These are phyloP conservation scores for Yponomeuta plumbellus DNA, from an alignment of 2,888 invertebrate species.

Conservation along the genomic window DNA sequence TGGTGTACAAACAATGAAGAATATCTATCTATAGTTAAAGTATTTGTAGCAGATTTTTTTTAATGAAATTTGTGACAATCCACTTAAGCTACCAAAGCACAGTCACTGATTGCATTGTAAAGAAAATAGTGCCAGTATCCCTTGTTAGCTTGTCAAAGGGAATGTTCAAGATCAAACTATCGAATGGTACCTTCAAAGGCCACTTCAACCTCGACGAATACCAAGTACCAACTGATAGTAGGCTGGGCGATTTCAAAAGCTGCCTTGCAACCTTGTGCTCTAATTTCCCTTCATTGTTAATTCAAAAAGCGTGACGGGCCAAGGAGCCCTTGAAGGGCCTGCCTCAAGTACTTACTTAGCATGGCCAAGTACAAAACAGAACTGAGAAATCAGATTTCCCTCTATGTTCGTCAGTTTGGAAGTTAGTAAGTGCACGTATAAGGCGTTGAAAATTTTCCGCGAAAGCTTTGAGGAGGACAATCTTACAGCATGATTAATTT, in stretches of 20 bases:
- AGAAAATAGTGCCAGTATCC: slow-evolving; percentile 63
- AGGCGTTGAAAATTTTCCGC: not conserved
- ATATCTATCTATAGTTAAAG: no score
- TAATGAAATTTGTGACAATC: no score
- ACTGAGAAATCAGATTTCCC: slow-evolving; percentile 23
- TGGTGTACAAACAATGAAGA: no score
- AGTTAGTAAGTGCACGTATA: not conserved
- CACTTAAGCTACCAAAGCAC: no score
- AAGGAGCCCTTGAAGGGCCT: slow-evolving; percentile 64
- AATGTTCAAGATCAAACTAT: slow-evolving; percentile 36
- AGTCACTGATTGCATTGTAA: slow-evolving; percentile 26
- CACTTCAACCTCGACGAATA: not conserved
- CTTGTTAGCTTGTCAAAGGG: slow-evolving; percentile 64
- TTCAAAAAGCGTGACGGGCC: slow-evolving; percentile 67
- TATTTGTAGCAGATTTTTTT: no score
- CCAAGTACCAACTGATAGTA: slow-evolving; percentile 27
- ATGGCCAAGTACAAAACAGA: slow-evolving; percentile 35
- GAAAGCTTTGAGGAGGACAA: not conserved
- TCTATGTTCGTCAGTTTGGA: slow-evolving; percentile 5
- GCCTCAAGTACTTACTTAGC: slow-evolving; percentile 20
- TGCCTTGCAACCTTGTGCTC: slow-evolving; percentile 69
- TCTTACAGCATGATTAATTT: not conserved
- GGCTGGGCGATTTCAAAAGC: slow-evolving; percentile 68
- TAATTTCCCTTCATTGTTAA: slow-evolving; percentile 73
- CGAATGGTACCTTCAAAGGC: slow-evolving; percentile 67